Evolutionary conservation across 2,888 invertebrate species (phyloP), one percentile per base, ranked within the genome.

Genomic region (Odontocerum albicorne): DNA sequence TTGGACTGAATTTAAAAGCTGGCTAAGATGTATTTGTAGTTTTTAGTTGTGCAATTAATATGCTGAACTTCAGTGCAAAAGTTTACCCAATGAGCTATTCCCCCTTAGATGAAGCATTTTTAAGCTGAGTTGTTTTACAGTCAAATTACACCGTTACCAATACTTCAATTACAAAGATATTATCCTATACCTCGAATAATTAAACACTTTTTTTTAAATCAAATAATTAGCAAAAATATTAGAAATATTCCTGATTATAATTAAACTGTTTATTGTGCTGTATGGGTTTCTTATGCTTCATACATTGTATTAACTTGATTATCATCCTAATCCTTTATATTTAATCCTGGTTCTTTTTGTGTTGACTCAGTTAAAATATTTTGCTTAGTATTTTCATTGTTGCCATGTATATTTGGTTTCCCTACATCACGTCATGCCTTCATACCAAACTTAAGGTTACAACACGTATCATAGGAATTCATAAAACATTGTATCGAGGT

Each of bases 361-460:
- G 43, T 43, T 43, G 15, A 13, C 20, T 27, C 43, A 19, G 20
- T 36, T 42, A 42, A 38, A 43, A 45, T 32, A 38, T 55, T 45
- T 27, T 52, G 55, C 55, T 55, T 55, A 39, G 45, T 55, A 45
- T 38, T 55, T 39, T 50, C 39, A 55, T 55, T 43, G 55, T 55
- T 55, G 55, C 50, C 50, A 45, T 43, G 21, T 39, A 21, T 45
- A 45, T 32, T 16, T 4, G 27, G 27, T 10, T 27, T 10, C 27
- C 10, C 27, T 7, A 27, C 10, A 27, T 27, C 27, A 27, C 27
- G 10, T 27, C 27, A 27, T 27, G 10, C 27, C 10, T 27, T 27
- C 27, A 27, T 27, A 27, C 10, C 10, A 27, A 27, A 27, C 27
- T 7, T 10, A 27, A 7, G 27, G 10, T 27, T 27, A 27, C 4